Conservation (phyloP, 2,797 vertebrate genomes). For the Acanthurus lineatus region DNA sequence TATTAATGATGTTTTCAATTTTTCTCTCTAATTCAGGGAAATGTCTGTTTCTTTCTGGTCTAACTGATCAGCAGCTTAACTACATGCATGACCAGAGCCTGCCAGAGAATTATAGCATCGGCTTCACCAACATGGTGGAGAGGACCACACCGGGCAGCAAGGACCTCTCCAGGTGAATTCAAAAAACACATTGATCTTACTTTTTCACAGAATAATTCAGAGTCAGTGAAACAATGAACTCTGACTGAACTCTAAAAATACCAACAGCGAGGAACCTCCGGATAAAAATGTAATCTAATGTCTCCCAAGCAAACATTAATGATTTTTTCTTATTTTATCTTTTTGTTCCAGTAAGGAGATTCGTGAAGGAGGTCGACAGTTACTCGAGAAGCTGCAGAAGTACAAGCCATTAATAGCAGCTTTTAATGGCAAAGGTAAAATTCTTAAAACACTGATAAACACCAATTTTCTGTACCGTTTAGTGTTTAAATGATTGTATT, state of each 20-base stretch:
- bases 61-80: constrained; percentile 93
- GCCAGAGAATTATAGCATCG: constrained; percentile 94
- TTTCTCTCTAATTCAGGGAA: constrained; percentile 87
- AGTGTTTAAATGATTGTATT: not conserved
- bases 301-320: not conserved
- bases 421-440: constrained; percentile 93
- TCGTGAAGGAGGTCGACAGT: constrained; percentile 96
- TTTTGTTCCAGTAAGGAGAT: constrained; percentile 93
- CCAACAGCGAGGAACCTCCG: too few relatives aligned
- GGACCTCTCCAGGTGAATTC: constrained; percentile 93
- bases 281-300: not conserved
- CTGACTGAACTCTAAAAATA: too few relatives aligned
- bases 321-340: not conserved
- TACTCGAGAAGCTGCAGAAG: constrained; percentile 96
- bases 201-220: too few relatives aligned
- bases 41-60: constrained; percentile 95
- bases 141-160: constrained; percentile 99
- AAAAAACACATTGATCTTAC: too few relatives aligned
- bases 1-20: not conserved
- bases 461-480: not conserved
- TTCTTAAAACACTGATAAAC: not conserved
- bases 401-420: constrained; percentile 96
- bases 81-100: constrained; percentile 94
- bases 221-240: too few relatives aligned
- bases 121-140: constrained; percentile 99